A percentile compares a stretch with the other conserved stretches of the same genome.
These are phyloP conservation scores for Ochlodes sylvanus DNA, from an alignment of 2,888 invertebrate genomes.

Conservation along the genomic window DNA sequence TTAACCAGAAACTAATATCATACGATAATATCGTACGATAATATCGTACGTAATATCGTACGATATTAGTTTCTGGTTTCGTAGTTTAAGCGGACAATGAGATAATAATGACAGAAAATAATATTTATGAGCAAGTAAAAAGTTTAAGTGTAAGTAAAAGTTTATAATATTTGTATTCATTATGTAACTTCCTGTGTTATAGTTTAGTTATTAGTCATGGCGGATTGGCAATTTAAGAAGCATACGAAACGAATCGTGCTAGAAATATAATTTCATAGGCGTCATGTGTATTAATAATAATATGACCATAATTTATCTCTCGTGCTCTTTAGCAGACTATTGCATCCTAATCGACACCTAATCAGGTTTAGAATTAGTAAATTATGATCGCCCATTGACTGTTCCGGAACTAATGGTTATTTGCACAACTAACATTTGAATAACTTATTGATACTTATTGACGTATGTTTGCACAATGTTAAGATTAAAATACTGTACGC, in stretches of 20 bases:
- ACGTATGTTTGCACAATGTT: constrained; percentile 29
- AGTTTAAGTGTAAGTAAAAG: no score
- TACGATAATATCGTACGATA: no score
- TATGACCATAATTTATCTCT: neutral
- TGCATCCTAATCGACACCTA: constrained; percentile 30
- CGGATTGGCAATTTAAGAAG: constrained; percentile 23
- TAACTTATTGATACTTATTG: constrained; percentile 19
- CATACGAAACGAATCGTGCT: neutral
- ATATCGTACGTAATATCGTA: no score
- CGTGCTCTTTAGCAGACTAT: neutral
- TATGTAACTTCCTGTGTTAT: no score
- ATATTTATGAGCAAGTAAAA: no score
- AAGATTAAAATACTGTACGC: constrained; percentile 21
- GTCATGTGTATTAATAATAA: constrained; percentile 1
- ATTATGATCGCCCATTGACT: constrained; percentile 13
- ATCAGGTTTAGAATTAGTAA: constrained; percentile 12
- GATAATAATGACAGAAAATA: no score
- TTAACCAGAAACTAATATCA: no score
- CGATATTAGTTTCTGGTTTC: no score
- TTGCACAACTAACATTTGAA: constrained; percentile 20
- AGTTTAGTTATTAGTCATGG: no score
- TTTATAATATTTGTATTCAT: no score
- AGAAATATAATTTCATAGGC: neutral
- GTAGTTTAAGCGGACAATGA: no score
- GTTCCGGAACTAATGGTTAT: constrained; percentile 8